A percentile compares a stretch with the other conserved stretches of the same genome.
Evolutionary conservation across 2,888 invertebrate species (phyloP).

Genomic region (Aporophyla nigra): DNA sequence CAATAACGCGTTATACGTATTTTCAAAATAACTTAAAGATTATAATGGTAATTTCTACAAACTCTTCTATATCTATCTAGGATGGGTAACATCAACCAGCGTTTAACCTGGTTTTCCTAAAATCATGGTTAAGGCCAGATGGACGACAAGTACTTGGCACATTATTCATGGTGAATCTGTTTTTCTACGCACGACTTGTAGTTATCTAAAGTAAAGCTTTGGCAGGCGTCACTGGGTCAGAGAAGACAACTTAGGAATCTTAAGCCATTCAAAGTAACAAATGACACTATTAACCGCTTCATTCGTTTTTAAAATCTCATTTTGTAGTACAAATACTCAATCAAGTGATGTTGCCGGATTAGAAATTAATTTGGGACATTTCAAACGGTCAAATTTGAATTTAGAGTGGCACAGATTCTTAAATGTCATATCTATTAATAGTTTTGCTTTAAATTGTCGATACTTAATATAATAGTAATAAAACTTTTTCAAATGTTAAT

Average conservation of each 20-base stretch:
- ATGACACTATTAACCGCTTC: constrained; percentile 15
- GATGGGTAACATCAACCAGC: background rate
- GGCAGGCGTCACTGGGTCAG: constrained; percentile 37
- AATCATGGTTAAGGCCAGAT: constrained; percentile 10
- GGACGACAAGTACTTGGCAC: constrained; percentile 10
- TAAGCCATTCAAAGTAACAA: constrained; percentile 17
- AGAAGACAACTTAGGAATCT: constrained; percentile 18
- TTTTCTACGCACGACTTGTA: constrained; percentile 10
- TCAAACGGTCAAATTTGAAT: constrained; percentile 41
- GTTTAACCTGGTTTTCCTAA: background rate
- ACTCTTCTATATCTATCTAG: background rate
- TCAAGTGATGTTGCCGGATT: constrained; percentile 32
- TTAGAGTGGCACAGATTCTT: constrained; percentile 37
- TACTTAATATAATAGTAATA: background rate
- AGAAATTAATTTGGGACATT: constrained; percentile 40
- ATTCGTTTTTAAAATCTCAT: constrained; percentile 19
- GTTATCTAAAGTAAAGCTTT: constrained; percentile 29
- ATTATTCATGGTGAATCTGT: constrained; percentile 27
- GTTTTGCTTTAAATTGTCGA: constrained; percentile 10
- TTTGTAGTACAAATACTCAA: constrained; percentile 20
- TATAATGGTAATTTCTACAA: background rate
- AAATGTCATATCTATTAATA: constrained; percentile 35
- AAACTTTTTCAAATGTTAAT: constrained; percentile 9
- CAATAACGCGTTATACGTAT: background rate
- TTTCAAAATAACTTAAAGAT: background rate